Base-by-base conservation (phyloP, 2,797 vertebrate genomes). In the Esox masquinongy region DNA sequence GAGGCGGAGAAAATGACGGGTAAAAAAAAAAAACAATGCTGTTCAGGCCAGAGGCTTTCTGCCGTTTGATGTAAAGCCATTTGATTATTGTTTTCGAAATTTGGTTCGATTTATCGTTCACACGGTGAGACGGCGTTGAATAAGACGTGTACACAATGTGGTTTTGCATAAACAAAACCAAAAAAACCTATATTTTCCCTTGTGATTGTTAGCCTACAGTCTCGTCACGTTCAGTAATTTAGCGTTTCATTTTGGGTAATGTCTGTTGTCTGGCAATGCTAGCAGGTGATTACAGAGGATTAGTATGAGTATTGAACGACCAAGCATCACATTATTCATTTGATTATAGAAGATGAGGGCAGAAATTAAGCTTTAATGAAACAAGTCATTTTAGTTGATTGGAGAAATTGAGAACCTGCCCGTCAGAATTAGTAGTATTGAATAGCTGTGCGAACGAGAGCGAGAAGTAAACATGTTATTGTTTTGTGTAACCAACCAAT, bases 341-440 rank as follows among this genome's bases (percentile, higher is more conserved):
- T 93, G 90, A 91, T 91, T 92, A 91, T 91, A 92, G 93, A 92
- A 87, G 91, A 90, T 85, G 84, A 84, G 88, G 88, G 81, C 84
- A 88, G 87, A 88, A 92, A 91, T 83, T 88, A 61, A 61, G 87
- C 82, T 80, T 80, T 92, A 93, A 94, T 94, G 89, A 91, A 91
- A 91, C 88, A 84, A 90, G 75, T 91, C 84, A 82, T 88, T 91
- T 89, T 93, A 93, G 94, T 94, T 93, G 92, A 93, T 93, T 91
- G 81, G 84, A 87, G 79, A 91, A 86, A 92, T 89, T 83, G 89
- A 89, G 78, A 84, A 90, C 87, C 90, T 92, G 91, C 84, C 92
- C 86, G 85, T 94, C 93, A 93, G 88, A 88, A 93, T 92, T 86
- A 91, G 82, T 76, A n/a, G 64, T 74, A 79, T 78, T 74, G 83